Conservation (phyloP, 2,113 vertebrate species). For the Platycercus adscitus region DNA sequence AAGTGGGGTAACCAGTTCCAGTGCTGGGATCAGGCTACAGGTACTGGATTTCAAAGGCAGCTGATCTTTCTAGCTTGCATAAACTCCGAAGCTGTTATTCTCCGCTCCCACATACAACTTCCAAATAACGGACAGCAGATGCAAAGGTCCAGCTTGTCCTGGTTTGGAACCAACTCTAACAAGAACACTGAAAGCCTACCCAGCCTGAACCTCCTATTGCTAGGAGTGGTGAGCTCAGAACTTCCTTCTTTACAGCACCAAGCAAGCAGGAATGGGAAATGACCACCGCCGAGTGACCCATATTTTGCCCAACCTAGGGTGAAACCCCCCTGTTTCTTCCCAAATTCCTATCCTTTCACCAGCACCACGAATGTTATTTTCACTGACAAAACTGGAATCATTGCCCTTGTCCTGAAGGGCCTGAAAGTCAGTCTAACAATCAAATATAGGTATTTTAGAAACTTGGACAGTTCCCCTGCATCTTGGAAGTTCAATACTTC, state of each 20-base stretch:
- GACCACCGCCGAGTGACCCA: not conserved
- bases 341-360: not conserved
- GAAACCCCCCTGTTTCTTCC: not conserved
- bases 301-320: not conserved
- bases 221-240: not conserved
- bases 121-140: accelerated
- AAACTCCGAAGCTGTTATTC: not conserved
- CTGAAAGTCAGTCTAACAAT: not conserved
- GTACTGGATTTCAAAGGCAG: not conserved
- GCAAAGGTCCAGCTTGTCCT: not conserved
- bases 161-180: not conserved
- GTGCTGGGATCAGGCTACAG: not conserved
- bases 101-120: not conserved
- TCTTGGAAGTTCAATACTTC: not conserved
- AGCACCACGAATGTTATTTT: not conserved
- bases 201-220: not conserved
- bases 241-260: not conserved
- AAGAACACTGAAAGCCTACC: not conserved
- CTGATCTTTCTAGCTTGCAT: not conserved
- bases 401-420: not conserved
- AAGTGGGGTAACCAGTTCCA: not conserved
- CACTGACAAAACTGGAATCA: accelerated
- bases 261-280: not conserved
- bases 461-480: not conserved
- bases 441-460: not conserved